These are phyloP conservation scores for Aleadryas rufinucha DNA, from an alignment of 2,113 vertebrate genomes.

Conservation along the genomic window DNA sequence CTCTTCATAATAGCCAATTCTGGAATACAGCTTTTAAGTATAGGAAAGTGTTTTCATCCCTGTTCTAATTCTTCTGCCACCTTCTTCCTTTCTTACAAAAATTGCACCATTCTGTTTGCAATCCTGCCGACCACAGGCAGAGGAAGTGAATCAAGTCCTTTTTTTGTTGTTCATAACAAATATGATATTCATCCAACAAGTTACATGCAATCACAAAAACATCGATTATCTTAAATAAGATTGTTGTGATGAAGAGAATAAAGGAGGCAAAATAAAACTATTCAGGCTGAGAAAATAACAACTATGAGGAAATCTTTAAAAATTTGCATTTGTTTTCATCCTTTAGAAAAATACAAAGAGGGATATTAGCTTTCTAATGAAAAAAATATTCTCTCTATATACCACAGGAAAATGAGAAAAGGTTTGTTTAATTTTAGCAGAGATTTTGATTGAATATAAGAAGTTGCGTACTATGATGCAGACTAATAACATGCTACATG, in stretches of 20 bases:
- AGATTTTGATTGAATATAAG: background rate
- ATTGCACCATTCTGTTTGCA: background rate
- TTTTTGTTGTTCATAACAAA: background rate
- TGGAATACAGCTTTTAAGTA: background rate
- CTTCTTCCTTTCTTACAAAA: background rate
- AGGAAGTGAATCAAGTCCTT: background rate
- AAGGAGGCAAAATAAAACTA: background rate
- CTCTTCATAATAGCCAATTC: background rate
- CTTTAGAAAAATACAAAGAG: background rate
- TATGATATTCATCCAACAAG: background rate
- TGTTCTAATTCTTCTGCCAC: background rate
- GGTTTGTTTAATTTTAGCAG: background rate
- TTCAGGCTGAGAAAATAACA: background rate
- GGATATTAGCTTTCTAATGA: background rate
- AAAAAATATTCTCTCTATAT: background rate
- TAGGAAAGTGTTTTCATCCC: background rate
- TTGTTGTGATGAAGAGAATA: background rate
- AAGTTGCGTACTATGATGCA: background rate
- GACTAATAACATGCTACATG: background rate
- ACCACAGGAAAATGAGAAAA: background rate
- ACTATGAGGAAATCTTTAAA: background rate
- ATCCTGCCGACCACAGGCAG: background rate
- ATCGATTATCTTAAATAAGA: background rate
- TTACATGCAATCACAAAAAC: background rate
- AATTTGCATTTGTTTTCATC: background rate